Conservation (phyloP, 2,888 invertebrate species). For the Caenorhabditis wallacei region DNA sequence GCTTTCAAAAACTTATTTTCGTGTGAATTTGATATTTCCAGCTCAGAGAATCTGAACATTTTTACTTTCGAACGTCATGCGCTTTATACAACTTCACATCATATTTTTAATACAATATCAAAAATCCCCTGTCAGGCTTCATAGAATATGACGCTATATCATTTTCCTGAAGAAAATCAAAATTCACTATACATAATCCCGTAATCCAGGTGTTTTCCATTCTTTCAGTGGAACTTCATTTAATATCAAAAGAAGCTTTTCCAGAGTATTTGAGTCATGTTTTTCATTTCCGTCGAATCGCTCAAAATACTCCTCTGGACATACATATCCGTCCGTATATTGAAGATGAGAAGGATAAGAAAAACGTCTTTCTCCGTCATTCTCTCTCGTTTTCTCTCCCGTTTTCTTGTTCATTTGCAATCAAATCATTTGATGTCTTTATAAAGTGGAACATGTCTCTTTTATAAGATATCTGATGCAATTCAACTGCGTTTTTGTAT, state of each 20-base stretch:
- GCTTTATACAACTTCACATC: no score
- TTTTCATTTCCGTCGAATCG: neutral
- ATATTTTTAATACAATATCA: neutral
- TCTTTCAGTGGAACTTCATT: neutral
- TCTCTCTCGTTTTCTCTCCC: neutral
- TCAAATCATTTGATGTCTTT: slow-evolving; percentile 13
- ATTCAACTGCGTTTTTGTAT: neutral
- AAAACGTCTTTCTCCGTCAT: slow-evolving; percentile 13
- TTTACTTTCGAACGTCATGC: no score
- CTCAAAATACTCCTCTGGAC: neutral
- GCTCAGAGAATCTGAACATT: no score
- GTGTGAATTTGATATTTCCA: no score
- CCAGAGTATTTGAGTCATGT: neutral
- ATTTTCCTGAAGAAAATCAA: neutral
- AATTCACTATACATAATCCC: neutral
- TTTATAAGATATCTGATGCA: neutral
- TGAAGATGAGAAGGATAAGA: neutral
- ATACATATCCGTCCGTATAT: neutral
- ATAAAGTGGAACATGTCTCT: slow-evolving; percentile 20
- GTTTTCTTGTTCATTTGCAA: neutral
- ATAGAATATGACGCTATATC: neutral
- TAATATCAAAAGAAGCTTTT: neutral
- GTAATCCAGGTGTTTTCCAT: neutral
- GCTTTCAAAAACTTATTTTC: no score
- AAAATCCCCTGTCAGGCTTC: neutral